Evolutionary conservation across 1,140 invertebrate genomes (phyloP).

Genomic region (Drosophila ohnishii): DNA sequence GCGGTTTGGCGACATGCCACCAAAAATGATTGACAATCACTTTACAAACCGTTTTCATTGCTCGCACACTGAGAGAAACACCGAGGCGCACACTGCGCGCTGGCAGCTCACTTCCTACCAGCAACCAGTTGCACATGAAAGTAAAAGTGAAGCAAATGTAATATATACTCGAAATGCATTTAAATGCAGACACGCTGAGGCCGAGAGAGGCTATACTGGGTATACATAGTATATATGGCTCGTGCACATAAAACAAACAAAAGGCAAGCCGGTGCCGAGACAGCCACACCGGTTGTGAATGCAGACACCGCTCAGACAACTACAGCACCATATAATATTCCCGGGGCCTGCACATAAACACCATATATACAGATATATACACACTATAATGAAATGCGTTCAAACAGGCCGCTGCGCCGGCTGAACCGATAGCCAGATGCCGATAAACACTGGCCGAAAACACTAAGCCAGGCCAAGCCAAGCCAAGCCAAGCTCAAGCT

Average conservation of each 20-base stretch:
- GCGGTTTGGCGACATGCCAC: slow-evolving; percentile 77
- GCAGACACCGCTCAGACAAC: slow-evolving; percentile 59
- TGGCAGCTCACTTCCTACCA: slow-evolving; percentile 57
- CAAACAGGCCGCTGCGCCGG: slow-evolving; percentile 67
- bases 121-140: slow-evolving; percentile 80
- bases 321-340: slow-evolving; percentile 20
- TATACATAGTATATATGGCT: slow-evolving; percentile 10
- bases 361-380: slow-evolving; percentile 36
- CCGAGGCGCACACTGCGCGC: slow-evolving; percentile 32
- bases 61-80: slow-evolving; percentile 48
- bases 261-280: slow-evolving; percentile 61
- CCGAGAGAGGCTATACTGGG: slow-evolving; percentile 4
- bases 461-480: slow-evolving; percentile 5
- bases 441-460: slow-evolving; percentile 53
- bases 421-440: slow-evolving; percentile 34
- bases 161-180: slow-evolving; percentile 54
- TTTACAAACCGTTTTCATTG: slow-evolving; percentile 76
- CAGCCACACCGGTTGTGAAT: slow-evolving; percentile 70
- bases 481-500: slow-evolving; percentile 20
- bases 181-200: slow-evolving; percentile 58
- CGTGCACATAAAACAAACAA: slow-evolving; percentile 68
- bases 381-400: slow-evolving; percentile 69
- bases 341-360: slow-evolving; percentile 21
- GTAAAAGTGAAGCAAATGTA: slow-evolving; percentile 77
- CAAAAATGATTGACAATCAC: slow-evolving; percentile 81